Evolutionary conservation across 92 coral and sea anemone genomes (phyloP), one percentile per base, ranked within the genome.

Genomic region (Epizoanthus fatuus): DNA sequence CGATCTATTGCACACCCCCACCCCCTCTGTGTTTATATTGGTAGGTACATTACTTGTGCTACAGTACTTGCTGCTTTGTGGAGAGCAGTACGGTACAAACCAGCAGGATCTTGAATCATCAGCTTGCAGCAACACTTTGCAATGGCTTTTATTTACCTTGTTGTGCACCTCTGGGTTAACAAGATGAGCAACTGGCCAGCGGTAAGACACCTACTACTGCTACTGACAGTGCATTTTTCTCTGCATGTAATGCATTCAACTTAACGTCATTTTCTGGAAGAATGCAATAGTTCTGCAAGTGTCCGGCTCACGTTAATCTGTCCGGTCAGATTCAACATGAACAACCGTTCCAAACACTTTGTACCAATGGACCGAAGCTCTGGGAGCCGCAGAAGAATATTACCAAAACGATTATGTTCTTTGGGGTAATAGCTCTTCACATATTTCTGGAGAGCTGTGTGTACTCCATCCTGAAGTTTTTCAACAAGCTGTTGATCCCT

Each of bases 291-390:
- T 13, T 93, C 96, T 16, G 92, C 89, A 51, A 94, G 73, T 5
- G 93, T 76, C 4, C 29, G 35, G 9, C 94, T 90, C 4, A 95
- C 93, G 49, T 86, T 64, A 32, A 94, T 94, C 72, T 94, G 98
- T 80, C 96, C 94, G 1, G 98, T 94, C 14, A 94, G 90, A 64
- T 91, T 92, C 68, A 94, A 75, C 96, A 94, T 90, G 73, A 97
- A 97, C 76, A 97, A 80, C 25, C 99, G 93, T 70, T 97, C 99
- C 75, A 96, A 63, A 69, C 98, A 91, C 80, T 97, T 97, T 9
- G 98, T 97, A 22, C 99, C 98, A 72, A 97, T 97, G 20, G 99
- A 97, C 32, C 99, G 86, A 60, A 97, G 84, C 72, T 97, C 99
- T 40, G 99, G 99, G 40, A 97, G 83, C 60, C 99, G 82, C 20